These are phyloP conservation scores for Ceramica pisi DNA, from an alignment of 2,888 invertebrate genomes.

Conservation along the genomic window DNA sequence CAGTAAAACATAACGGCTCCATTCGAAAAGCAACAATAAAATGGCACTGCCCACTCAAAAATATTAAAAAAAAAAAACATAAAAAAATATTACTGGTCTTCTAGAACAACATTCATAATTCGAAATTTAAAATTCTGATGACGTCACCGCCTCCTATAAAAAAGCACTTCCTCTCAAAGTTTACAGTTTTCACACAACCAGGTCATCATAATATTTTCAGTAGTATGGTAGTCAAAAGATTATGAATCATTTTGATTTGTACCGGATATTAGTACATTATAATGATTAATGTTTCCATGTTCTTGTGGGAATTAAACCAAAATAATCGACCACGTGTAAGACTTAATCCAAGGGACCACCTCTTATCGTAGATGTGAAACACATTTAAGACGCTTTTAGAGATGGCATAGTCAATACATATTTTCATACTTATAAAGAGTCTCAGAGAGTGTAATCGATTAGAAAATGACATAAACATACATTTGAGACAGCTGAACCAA, in stretches of 20 bases:
- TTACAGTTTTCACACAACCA: conserved; percentile 49
- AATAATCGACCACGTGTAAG: conserved; percentile 4
- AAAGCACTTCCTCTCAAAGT: conserved; percentile 50
- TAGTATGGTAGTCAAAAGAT: conserved; percentile 43
- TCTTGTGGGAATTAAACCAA: conserved; percentile 29
- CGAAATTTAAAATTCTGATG: conserved; percentile 11
- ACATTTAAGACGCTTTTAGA: neutral
- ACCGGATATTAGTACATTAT: conserved; percentile 64
- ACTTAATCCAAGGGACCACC: neutral
- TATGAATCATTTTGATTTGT: conserved; percentile 66
- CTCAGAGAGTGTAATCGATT: too few species aligned
- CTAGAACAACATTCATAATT: conserved; percentile 6
- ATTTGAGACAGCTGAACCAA: too few species aligned
- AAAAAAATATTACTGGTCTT: conserved; percentile 9
- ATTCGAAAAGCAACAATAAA: neutral
- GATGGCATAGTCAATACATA: neutral
- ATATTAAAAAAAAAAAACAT: neutral
- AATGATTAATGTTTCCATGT: conserved; percentile 66
- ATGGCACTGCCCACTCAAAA: neutral
- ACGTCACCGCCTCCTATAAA: conserved; percentile 42
- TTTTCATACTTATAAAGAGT: neutral
- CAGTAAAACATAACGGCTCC: neutral
- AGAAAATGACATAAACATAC: too few species aligned
- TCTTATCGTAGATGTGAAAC: neutral
- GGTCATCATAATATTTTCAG: conserved; percentile 67